phyloP scores from a whole-genome alignment of 2,113 vertebrate species.

The Corythornis cristatus region DNA sequence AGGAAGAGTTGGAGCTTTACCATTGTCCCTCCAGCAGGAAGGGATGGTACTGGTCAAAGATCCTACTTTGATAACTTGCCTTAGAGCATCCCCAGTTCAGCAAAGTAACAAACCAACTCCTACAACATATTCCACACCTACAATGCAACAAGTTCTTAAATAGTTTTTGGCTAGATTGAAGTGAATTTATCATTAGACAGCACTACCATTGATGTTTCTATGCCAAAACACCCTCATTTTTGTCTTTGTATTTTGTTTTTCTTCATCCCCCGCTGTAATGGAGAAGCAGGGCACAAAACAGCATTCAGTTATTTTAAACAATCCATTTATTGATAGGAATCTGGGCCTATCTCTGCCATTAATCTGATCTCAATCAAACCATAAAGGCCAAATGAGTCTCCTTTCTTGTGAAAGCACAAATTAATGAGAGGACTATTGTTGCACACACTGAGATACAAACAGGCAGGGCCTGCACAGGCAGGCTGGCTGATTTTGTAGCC shows the following conservation, averaged over 20 bases:
- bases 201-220: background rate
- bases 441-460: background rate
- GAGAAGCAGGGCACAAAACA: background rate
- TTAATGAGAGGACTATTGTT: slow-evolving; percentile 14
- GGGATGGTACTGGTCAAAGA: background rate
- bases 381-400: slow-evolving; percentile 14
- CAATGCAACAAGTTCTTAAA: background rate
- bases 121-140: background rate
- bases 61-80: background rate
- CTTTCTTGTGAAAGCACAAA: slow-evolving; percentile 23
- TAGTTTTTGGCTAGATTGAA: background rate
- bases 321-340: slow-evolving; percentile 18
- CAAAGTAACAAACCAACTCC: background rate
- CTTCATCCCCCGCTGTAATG: background rate
- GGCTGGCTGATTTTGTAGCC: background rate
- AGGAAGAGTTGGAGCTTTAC: background rate
- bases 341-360: background rate
- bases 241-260: slow-evolving; percentile 20
- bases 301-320: slow-evolving; percentile 7
- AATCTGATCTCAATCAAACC: slow-evolving; percentile 27
- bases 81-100: background rate
- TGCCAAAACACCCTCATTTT: rapidly evolving
- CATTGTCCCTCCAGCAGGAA: background rate
- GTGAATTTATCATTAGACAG: background rate
- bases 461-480: background rate